phyloP scores from a whole-genome alignment of 2,888 invertebrate species.

The Clostera curtula region DNA sequence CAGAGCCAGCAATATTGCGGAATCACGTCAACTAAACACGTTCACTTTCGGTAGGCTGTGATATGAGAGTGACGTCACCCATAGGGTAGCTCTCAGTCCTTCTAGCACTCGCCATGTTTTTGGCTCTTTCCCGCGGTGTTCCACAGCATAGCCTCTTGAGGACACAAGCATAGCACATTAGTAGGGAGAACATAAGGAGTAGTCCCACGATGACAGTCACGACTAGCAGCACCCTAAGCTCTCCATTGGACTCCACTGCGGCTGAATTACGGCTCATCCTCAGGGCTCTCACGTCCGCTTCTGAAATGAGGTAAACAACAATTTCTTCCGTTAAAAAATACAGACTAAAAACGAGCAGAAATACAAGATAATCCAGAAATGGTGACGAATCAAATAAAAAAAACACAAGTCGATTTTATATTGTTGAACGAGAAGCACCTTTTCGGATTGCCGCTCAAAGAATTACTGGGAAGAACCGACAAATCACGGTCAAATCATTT shows the following conservation, averaged over 20 bases:
- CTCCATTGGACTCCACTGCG: slow-evolving; percentile 65
- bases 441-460: too few species aligned
- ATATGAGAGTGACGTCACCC: slow-evolving; percentile 76
- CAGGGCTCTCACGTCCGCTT: slow-evolving; percentile 23
- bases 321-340: not conserved
- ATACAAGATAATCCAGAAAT: too few species aligned
- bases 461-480: too few species aligned
- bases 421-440: too few species aligned
- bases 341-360: too few species aligned
- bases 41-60: slow-evolving; percentile 77
- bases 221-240: slow-evolving; percentile 74
- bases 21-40: slow-evolving; percentile 40
- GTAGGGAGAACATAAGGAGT: slow-evolving; percentile 75
- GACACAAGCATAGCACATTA: slow-evolving; percentile 80
- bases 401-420: too few species aligned
- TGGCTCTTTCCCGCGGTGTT: slow-evolving; percentile 61
- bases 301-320: slow-evolving; percentile 30
- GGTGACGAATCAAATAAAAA: too few species aligned
- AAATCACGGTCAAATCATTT: too few species aligned
- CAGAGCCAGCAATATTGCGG: too few species aligned
- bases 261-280: slow-evolving; percentile 56
- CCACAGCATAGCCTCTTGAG: slow-evolving; percentile 78
- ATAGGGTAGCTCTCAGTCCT: slow-evolving; percentile 73
- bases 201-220: slow-evolving; percentile 76
- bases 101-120: slow-evolving; percentile 45